Base-by-base conservation (phyloP, 2,797 vertebrate species). In the Taenioides sp. region DNA sequence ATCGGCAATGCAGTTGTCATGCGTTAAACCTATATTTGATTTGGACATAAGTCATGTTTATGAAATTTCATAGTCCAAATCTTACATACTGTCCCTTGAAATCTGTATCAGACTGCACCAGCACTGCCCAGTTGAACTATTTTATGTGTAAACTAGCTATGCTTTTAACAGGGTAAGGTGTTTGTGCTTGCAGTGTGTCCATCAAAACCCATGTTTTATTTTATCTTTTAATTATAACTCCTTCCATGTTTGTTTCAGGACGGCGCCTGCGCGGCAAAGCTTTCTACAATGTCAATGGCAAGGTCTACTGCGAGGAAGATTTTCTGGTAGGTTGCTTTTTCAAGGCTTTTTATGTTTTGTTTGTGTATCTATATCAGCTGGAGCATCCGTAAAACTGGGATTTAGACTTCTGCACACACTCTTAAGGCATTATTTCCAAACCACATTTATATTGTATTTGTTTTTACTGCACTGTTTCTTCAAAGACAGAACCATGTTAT, bases 261-360 rank as follows among this genome's bases (percentile, higher is more conserved):
- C 94, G 98, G 91, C 93, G 97, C 78, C 93, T 99, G 67, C 94
- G 98, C 64, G 98, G 98, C 69, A 99, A 99, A 87, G 98, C 98
- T 0, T 99, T 99, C 93, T 99, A 99, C 94, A 99, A 97, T 0
- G 96, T 99, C 86, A 98, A 96, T 5, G 97, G 97, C 72, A 98
- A 97, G 79, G 98, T 99, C 79, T 99, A 99, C 89, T 99, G 98
- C 79, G 97, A 99, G 88, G 98, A 99, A 90, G 98, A 99, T 86
- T 99, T 99, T 90, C 92, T 99, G 95, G 97, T 98, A 91, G 95
- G 96, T 95, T 62, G 50, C 22, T 60, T 69, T 27, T 47, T 61
- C 57, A 18, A 2, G 14, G 27, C 40, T 55, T 47, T 7, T 2
- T 17, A 63, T 25, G 62, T 67, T 20, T 70, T 62, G 18, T n/a